Conservation (phyloP, 2,888 invertebrate genomes). For the Andrena bicolor region DNA sequence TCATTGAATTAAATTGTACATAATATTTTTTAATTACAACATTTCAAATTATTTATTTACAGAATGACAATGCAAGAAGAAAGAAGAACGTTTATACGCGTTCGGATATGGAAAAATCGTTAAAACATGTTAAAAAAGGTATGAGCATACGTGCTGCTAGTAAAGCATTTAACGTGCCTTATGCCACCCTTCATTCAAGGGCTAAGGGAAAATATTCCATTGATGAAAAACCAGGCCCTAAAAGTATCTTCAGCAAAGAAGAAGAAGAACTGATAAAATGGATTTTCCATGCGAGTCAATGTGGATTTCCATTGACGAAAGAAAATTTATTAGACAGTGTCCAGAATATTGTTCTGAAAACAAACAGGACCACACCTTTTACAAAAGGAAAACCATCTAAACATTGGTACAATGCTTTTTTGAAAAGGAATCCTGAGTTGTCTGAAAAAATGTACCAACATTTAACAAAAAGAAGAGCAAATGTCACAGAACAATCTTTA, state of each 20-base stretch:
- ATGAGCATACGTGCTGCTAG: no score
- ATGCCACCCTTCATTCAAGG: background rate
- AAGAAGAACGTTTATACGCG: no score
- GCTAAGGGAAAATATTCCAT: background rate
- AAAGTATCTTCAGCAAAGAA: background rate
- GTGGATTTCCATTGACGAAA: background rate
- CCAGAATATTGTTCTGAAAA: background rate
- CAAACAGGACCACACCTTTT: background rate
- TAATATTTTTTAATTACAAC: no score
- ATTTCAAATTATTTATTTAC: no score
- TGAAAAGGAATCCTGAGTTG: background rate
- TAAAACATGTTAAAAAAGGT: no score
- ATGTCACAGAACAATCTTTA: background rate
- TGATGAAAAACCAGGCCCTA: background rate
- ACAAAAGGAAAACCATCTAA: background rate
- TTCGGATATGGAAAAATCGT: no score
- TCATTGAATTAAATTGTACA: no score
- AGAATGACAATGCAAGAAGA: no score
- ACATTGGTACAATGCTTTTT: background rate
- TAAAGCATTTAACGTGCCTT: background rate
- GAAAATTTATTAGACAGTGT: background rate
- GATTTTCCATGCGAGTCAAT: background rate
- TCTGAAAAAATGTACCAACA: background rate
- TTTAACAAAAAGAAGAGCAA: background rate
- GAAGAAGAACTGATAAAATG: background rate